These are phyloP conservation scores for Platycnemis pennipes DNA, from an alignment of 2,888 invertebrate species.

Conservation along the genomic window DNA sequence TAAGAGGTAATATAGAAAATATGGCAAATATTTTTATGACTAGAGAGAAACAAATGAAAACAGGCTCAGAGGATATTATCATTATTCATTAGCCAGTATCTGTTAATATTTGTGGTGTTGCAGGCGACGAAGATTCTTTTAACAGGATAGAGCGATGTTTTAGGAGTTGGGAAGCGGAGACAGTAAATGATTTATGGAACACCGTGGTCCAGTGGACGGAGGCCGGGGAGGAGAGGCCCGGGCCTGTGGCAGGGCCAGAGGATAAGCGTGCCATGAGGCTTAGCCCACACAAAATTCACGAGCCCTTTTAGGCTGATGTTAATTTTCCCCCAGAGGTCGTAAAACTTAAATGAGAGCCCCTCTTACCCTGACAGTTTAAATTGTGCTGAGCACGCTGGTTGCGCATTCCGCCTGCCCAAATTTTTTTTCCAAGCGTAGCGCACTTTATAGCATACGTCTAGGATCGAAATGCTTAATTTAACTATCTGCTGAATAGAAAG, in stretches of 20 bases:
- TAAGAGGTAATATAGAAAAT: no score
- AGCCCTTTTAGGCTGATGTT: not conserved
- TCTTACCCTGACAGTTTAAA: not conserved
- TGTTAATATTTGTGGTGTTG: not conserved
- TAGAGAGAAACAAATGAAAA: no score
- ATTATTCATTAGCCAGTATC: not conserved
- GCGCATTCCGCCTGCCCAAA: not conserved
- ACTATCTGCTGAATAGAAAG: no score
- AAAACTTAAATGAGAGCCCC: not conserved
- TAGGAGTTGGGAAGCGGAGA: not conserved
- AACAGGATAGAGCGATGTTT: not conserved
- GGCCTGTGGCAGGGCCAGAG: not conserved
- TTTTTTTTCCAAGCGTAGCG: not conserved
- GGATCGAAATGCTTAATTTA: no score
- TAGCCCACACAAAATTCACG: not conserved
- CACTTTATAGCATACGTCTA: no score
- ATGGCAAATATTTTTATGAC: no score
- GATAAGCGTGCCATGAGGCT: not conserved
- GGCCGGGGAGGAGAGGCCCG: not conserved
- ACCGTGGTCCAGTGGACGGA: not conserved
- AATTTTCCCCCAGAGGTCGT: not conserved
- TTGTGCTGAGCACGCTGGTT: not conserved
- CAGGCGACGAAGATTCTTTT: not conserved
- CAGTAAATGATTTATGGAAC: not conserved
- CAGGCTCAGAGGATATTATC: not conserved